Conservation (phyloP, 1,140 invertebrate species). For the Aethina tumida region DNA sequence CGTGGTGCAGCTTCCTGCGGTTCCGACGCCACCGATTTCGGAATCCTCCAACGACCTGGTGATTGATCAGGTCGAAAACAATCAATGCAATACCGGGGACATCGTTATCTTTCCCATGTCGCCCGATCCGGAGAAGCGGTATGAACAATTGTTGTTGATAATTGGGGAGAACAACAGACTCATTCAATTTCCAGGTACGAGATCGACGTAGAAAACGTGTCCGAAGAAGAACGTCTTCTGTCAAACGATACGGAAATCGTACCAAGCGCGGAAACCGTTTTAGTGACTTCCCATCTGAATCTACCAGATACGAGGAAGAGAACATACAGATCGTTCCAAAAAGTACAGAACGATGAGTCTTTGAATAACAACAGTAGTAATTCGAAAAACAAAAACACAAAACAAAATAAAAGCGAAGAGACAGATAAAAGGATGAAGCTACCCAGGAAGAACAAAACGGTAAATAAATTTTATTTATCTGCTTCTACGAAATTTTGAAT, state of each 20-base stretch:
- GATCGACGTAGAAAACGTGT: not conserved
- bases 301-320: constrained; percentile 24
- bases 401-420: too few species aligned
- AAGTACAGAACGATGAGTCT: too few species aligned
- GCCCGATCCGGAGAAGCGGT: constrained; percentile 28
- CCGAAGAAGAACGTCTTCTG: not conserved
- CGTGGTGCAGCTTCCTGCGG: constrained; percentile 28
- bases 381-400: constrained; percentile 21
- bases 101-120: constrained; percentile 32
- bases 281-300: constrained; percentile 22
- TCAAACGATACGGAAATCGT: not conserved
- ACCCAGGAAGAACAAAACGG: too few species aligned
- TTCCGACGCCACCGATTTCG: constrained; percentile 53
- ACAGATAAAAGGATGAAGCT: too few species aligned
- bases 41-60: constrained; percentile 65
- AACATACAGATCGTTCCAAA: too few species aligned
- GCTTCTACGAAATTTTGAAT: too few species aligned
- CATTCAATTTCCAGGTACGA: too few species aligned
- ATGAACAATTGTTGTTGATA: constrained; percentile 4
- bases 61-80: constrained; percentile 30
- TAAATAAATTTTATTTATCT: too few species aligned
- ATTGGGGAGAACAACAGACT: constrained; percentile 4
- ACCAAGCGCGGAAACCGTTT: constrained; percentile 25
- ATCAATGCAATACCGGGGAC: constrained; percentile 19
- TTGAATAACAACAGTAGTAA: constrained; percentile 24